Evolutionary conservation across 1,140 invertebrate species (phyloP), one percentile per base, ranked within the genome.

Genomic region (Protaetia brevitarsis): DNA sequence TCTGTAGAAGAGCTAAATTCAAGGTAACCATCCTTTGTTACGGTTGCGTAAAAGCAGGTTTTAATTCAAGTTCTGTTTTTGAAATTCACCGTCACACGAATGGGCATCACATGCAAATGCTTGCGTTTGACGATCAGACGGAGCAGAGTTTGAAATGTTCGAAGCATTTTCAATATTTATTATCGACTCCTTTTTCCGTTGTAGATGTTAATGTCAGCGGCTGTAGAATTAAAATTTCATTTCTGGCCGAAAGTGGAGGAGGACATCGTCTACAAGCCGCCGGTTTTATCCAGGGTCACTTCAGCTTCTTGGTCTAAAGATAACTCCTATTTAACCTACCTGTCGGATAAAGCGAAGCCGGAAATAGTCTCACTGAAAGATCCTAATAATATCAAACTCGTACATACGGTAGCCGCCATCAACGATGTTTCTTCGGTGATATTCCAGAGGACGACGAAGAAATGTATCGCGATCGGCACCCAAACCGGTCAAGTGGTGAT

Each of bases 361-460:
- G 64, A 71, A 68, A 71, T 72, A 10, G 19, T 72, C 4, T 69
- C 67, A 31, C 28, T 60, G 8, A 71, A 66, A 66, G 68, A 72
- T 63, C 61, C 65, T 28, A 62, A 29, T n/a, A 65, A 69, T 27
- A 37, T 69, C 7, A 60, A 37, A 27, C 36, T 64, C 28, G 64
- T 72, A 16, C 69, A 70, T 29, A 69, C 68, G 8, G 66, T 72
- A 29, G 45, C 67, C 7, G 27, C 64, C 10, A n/a, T 71, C 4
- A 27, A 60, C 8, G 36, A 67, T 23, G 61, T 67, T 2, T 13
- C 63, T 2, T 11, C 26, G 5, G 16, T 56, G 8, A 11, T 10
- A 13, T 64, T 64, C 23, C 63, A 64, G 19, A n/a, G 23, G 8
- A 51, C 19, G 10, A 64, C 63, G 1, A 64, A 64, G 21, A 26